Base-by-base conservation (phyloP, 2,113 vertebrate species). In the Varanus komodoensis region DNA sequence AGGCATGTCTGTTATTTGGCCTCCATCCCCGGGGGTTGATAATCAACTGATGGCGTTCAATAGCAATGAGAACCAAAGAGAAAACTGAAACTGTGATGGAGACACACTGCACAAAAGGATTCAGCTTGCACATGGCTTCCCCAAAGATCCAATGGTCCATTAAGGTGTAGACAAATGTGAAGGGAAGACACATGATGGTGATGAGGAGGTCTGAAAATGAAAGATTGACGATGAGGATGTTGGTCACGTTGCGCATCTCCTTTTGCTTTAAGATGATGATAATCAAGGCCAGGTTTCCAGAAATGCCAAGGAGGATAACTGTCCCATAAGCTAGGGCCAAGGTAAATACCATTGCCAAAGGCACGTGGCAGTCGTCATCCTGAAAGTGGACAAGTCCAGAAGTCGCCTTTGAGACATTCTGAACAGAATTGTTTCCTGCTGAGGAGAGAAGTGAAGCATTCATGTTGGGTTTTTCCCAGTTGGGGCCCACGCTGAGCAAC, bases 141-240 rank as follows among this genome's bases (percentile, higher is more conserved):
- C 98, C 98, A 89, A 98, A 98, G 94, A 98, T 96, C 98, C 98
- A 98, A 92, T 98, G 98, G 94, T 98, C 98, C 98, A 98, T 98
- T 69, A 98, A 93, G 0, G 98, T 98, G 78, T 98, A 98, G 68
- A 98, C 97, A 27, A 98, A 98, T 0, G 98, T 98, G 92, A 98
- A 98, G 2, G 98, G 98, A 93, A 98, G 96, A 96, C 98, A 98
- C 96, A 98, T 97, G 89, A 98, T 95, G 21, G 98, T 97, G 34
- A 98, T 97, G 1, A 98, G 95, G 90, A 98, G 94, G 92, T 98
- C 98, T 4, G 98, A 98, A 93, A 98, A 97, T 4, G 98, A 98
- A 6, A 98, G 97, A 93, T 98, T 98, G 93, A 98, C 98, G 29
- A 98, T 98, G 34, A 98, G 95, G 93, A 98, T 98, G 86, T 98